A percentile compares a stretch with the other conserved stretches of the same genome.
phyloP scores from a whole-genome alignment of 2,113 vertebrate species.

The Percina caprodes region DNA sequence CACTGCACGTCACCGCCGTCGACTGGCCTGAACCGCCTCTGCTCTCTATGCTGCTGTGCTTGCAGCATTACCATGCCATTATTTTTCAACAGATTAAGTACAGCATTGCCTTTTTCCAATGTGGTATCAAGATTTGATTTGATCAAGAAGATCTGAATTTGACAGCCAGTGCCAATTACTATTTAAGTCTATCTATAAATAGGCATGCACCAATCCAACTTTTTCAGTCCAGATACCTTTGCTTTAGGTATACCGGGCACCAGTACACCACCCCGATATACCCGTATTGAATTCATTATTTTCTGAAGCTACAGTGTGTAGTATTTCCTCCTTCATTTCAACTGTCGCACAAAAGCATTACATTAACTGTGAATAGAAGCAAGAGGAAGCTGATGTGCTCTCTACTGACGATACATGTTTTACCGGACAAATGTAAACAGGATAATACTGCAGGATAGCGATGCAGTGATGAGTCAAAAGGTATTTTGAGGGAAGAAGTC shows the following conservation, averaged over 20 bases:
- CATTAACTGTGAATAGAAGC: not conserved
- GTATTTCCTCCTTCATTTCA: not conserved
- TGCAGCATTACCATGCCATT: not conserved
- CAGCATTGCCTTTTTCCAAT: not conserved
- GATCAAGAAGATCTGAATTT: not conserved
- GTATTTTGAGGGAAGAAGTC: conserved; percentile 35
- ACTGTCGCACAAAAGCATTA: not conserved
- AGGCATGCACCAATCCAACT: too few species aligned
- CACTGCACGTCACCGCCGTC: conserved; percentile 43
- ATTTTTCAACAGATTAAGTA: not conserved
- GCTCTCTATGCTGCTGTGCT: conserved; percentile 7
- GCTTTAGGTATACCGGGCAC: too few species aligned
- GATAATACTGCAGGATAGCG: not conserved
- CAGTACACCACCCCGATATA: too few species aligned
- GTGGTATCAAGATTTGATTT: not conserved
- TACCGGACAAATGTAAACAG: not conserved
- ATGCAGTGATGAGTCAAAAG: conserved; percentile 18
- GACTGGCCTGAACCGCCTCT: not conserved
- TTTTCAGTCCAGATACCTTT: too few species aligned
- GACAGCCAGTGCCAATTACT: not conserved
- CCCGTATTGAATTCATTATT: too few species aligned
- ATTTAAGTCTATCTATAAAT: not conserved
- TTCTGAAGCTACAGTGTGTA: too few species aligned
- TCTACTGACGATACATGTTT: not conserved
- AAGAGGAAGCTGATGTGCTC: not conserved